These are phyloP conservation scores for Choloepus hoffmanni DNA, from an alignment of 2,113 vertebrate species.

Conservation along the genomic window DNA sequence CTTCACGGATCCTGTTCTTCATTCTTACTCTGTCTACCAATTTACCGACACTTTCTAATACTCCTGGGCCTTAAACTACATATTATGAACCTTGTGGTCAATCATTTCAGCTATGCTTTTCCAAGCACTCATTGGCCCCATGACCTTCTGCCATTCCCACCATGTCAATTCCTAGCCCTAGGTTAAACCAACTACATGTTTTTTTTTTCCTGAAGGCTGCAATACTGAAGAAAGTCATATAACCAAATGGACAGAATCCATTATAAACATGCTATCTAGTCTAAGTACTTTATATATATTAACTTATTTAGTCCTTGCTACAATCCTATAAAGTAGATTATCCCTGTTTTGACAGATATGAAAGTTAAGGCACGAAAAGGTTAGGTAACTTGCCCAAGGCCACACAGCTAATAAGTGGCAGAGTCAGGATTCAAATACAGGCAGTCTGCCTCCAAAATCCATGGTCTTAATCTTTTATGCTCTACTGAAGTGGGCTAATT, in stretches of 20 bases:
- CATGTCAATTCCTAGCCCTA: neutral
- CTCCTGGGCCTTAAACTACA: conserved; percentile 32
- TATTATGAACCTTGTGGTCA: neutral
- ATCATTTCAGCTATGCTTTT: conserved; percentile 56
- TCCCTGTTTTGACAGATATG: conserved; percentile 17
- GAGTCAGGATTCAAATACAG: conserved; percentile 35
- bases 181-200: conserved; percentile 9
- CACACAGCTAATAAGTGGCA: conserved; percentile 11
- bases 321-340: neutral
- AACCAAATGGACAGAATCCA: neutral
- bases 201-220: neutral
- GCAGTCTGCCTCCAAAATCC: neutral
- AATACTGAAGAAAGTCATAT: conserved; percentile 37
- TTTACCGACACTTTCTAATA: conserved; percentile 20
- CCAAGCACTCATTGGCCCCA: neutral
- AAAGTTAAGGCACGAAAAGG: conserved; percentile 10
- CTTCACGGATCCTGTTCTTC: conserved; percentile 47
- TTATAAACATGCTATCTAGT: neutral
- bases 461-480: neutral
- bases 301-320: conserved; percentile 7
- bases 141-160: neutral
- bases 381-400: conserved; percentile 25
- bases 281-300: conserved; percentile 13
- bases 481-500: neutral
- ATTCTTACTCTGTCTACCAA: neutral